Evolutionary conservation across 2,113 vertebrate genomes (phyloP), one percentile per base, ranked within the genome.

Genomic region (Sphaerodactylus townsendi): DNA sequence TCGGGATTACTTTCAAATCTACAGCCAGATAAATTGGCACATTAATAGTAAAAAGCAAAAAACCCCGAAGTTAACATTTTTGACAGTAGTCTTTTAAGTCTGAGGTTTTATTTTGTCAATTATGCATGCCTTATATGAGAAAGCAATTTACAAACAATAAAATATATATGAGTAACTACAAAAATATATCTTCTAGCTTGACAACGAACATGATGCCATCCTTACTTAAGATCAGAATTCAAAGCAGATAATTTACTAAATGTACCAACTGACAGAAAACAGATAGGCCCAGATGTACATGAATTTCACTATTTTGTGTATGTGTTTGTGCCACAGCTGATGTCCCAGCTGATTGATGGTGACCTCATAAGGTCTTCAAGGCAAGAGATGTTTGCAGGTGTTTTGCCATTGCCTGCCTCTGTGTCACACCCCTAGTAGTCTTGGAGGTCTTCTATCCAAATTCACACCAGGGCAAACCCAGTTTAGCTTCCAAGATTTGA

Each of bases 131-230:
- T 53, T 35, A 53, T 35, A 90, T 85, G 90, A 37, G 70, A 85
- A 70, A 89, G 59, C 85, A 86, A 88, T 94, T 92, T 92, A 82
- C 66, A 88, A 92, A 78, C 70, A 91, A 82, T 4, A 2, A 78
- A 87, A 89, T 81, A 90, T 91, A 85, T 92, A 94, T 83, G 48
- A 94, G 91, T 86, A 85, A 88, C 78, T 87, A 85, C 87, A 91
- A 91, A 91, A 66, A 0, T 83, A 25, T 39, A 82, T 93, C 86
- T 91, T 90, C 59, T 76, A 84, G 77, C 78, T 76, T 81, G 85
- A 50, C 46, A 89, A 94, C 85, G 86, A 23, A 82, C 46, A 84
- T n/a, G 86, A 77, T 17, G 69, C 56, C 56, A 44, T 59, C 69
- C n/a, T 28, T 11, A 9, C 65, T 81, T 69, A 81, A 9, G 35